Conservation (phyloP, 2,113 vertebrate genomes). For the Ornithorhynchus anatinus region DNA sequence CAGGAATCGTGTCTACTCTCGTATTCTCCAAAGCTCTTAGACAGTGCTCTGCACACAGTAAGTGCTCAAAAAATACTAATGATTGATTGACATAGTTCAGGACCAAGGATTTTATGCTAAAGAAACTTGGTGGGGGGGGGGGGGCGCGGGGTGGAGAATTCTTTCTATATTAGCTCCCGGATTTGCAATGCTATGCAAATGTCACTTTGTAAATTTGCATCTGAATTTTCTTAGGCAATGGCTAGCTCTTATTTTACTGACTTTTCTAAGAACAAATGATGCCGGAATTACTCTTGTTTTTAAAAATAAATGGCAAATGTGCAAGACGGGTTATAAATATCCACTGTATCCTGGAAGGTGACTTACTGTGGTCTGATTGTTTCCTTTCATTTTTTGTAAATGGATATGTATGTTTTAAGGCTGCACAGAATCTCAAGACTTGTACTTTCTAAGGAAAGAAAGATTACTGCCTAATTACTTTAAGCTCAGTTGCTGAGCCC, state of each 20-base stretch:
- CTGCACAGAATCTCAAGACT: background rate
- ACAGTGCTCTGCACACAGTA: slow-evolving; percentile 50
- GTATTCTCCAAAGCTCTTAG: too few relatives aligned
- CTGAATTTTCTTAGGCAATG: slow-evolving; percentile 20
- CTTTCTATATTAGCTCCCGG: slow-evolving; percentile 8
- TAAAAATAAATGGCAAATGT: slow-evolving; percentile 13
- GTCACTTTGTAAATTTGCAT: slow-evolving; percentile 30
- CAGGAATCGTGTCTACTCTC: too few relatives aligned
- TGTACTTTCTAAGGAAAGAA: background rate
- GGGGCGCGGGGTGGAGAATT: too few relatives aligned
- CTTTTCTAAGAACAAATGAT: slow-evolving; percentile 30
- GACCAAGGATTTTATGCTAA: slow-evolving; percentile 25
- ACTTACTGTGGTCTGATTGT: too few relatives aligned
- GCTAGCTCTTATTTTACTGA: slow-evolving; percentile 10
- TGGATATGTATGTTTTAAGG: too few relatives aligned
- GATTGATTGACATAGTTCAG: slow-evolving; percentile 34
- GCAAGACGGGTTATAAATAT: background rate
- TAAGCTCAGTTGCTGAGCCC: too few relatives aligned
- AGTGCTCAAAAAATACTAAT: too few relatives aligned
- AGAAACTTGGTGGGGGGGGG: background rate
- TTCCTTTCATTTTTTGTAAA: background rate
- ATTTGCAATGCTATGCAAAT: slow-evolving; percentile 44
- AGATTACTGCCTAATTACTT: too few relatives aligned
- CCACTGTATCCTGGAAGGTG: background rate
- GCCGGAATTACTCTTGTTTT: slow-evolving; percentile 18